A percentile compares a stretch with the other conserved stretches of the same genome.
Conservation (phyloP, 2,888 invertebrate genomes). For the Papilio gigon region DNA sequence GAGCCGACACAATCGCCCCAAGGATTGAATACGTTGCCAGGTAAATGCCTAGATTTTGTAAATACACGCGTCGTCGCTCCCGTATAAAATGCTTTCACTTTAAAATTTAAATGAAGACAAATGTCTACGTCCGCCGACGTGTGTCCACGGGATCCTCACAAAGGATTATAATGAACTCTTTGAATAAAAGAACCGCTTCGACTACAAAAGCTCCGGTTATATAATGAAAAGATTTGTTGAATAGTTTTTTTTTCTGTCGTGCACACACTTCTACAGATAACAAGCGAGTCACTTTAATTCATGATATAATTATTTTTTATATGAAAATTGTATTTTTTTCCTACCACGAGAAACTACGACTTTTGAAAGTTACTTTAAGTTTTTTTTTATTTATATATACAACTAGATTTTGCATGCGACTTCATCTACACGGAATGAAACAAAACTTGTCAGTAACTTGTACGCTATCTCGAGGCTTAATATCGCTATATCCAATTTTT, state of each 20-base stretch:
- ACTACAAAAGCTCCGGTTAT: slow-evolving; percentile 34
- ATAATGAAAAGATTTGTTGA: slow-evolving; percentile 24
- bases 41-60: slow-evolving; percentile 58
- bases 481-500: too few relatives aligned
- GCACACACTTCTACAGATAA: slow-evolving; percentile 20
- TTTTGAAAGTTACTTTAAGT: too few relatives aligned
- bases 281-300: slow-evolving; percentile 10
- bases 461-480: too few relatives aligned
- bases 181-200: slow-evolving; percentile 39
- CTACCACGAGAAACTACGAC: too few relatives aligned
- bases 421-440: too few relatives aligned
- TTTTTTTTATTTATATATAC: too few relatives aligned
- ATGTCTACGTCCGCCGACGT: slow-evolving; percentile 47
- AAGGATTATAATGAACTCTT: slow-evolving; percentile 42
- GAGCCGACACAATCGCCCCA: slow-evolving; percentile 63
- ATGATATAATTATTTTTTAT: not conserved
- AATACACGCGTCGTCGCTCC: slow-evolving; percentile 50
- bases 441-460: too few relatives aligned
- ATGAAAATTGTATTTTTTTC: too few relatives aligned
- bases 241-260: slow-evolving; percentile 15
- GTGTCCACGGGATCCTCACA: slow-evolving; percentile 38
- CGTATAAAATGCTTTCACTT: slow-evolving; percentile 44
- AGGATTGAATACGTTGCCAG: slow-evolving; percentile 54
- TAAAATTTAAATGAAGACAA: slow-evolving; percentile 57
- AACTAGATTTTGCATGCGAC: too few relatives aligned